Evolutionary conservation across 2,797 vertebrate species (phyloP), one percentile per base, ranked within the genome.

Genomic region (Clamator glandarius): DNA sequence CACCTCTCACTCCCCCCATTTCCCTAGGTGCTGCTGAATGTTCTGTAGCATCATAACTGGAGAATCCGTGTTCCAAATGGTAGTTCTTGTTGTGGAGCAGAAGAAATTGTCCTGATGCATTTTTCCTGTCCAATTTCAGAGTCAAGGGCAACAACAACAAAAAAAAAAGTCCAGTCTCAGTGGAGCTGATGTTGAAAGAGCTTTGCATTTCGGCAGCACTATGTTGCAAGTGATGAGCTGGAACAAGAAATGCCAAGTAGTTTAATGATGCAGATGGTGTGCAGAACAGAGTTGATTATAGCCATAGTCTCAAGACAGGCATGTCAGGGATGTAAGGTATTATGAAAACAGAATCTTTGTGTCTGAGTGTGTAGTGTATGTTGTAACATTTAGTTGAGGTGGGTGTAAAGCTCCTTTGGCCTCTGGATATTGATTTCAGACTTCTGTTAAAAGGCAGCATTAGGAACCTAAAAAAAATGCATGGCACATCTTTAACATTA

Each of bases 1-100:
- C 16, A 46, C 4, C 7, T 5, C 14, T 7, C 39, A 8, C 12
- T 19, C 2, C 4, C 1, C 4, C 5, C 5, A 2, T 18, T 41
- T 21, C 17, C 25, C 26, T 41, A 25, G 19, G 9, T 64, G 36
- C 62, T 80, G 26, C 68, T 87, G 68, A 72, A 75, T 64, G 50
- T 92, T 74, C 35, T 85, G 1, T 66, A 74, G 50, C 12, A 14
- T 68, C 54, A 11, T 57, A 42, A 55, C 41, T 58, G 51, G 50
- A 74, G 39, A 96, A 88, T 50, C 59, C 16, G 17, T 50, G 28
- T 52, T 75, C 31, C 18, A 72, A 64, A 55, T 82, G 1, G 44
- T 26, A 58, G 59, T 26, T 76, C 28, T 69, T 26, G 20, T 39
- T 82, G 35, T 14, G 9, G 17, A 78, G 19, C 51, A 59, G 73